Evolutionary conservation across 2,888 invertebrate genomes (phyloP).

Genomic region (Stratiomys singularior): DNA sequence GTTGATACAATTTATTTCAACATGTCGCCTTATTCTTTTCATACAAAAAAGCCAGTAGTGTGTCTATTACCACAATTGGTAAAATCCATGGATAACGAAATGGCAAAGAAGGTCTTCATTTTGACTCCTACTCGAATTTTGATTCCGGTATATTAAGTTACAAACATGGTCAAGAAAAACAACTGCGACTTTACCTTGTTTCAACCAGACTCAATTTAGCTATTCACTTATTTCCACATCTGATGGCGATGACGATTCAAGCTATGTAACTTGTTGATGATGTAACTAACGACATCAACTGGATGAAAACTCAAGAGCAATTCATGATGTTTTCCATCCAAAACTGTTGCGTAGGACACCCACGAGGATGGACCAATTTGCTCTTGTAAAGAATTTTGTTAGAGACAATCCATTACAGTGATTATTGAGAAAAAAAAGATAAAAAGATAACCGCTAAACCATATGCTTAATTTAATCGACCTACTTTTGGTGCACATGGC

Average conservation of each 20-base stretch:
- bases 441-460: no score
- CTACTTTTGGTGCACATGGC: no score
- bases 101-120: slow-evolving; percentile 31
- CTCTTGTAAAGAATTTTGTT: background rate
- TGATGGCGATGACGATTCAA: no score
- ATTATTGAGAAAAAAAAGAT: no score
- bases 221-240: background rate
- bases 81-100: background rate
- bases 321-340: slow-evolving; percentile 15
- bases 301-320: slow-evolving; percentile 40
- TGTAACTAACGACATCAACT: slow-evolving; percentile 15
- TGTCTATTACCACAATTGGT: background rate
- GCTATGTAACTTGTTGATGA: slow-evolving; percentile 1
- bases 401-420: no score
- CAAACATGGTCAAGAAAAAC: slow-evolving; percentile 39
- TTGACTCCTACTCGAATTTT: slow-evolving; percentile 40
- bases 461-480: no score
- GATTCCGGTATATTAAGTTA: slow-evolving; percentile 19
- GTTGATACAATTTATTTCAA: slow-evolving; percentile 17
- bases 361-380: slow-evolving; percentile 31
- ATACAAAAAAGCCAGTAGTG: background rate
- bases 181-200: slow-evolving; percentile 24
- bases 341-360: slow-evolving; percentile 35
- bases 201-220: background rate
- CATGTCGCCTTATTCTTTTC: background rate